A percentile compares a stretch with the other conserved stretches of the same genome.
Conservation (phyloP, 1,140 invertebrate genomes). For the Hesperophylax magnus region DNA sequence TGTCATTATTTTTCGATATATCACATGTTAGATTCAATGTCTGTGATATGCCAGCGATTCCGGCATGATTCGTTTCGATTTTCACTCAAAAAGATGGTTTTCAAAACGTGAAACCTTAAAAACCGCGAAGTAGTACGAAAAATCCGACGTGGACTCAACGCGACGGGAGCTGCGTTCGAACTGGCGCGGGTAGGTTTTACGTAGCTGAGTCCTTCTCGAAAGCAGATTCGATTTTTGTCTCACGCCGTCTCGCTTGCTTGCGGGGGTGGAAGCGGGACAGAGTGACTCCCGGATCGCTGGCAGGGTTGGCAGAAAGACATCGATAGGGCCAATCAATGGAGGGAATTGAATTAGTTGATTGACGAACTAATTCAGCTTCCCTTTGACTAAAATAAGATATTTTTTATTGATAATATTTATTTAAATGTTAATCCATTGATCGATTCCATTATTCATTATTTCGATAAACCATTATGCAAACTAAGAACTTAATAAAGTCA, state of each 20-base stretch:
- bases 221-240: slow-evolving; percentile 41
- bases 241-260: slow-evolving; percentile 27
- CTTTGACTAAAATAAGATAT: too few relatives aligned
- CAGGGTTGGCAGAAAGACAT: slow-evolving; percentile 10
- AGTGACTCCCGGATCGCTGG: slow-evolving; percentile 21
- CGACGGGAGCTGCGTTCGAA: background rate
- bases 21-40: background rate
- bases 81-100: slow-evolving; percentile 14
- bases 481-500: too few relatives aligned
- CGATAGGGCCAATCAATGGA: background rate
- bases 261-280: slow-evolving; percentile 8
- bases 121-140: background rate
- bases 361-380: too few relatives aligned
- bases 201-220: background rate
- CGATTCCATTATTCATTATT: too few relatives aligned
- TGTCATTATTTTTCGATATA: background rate
- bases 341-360: background rate
- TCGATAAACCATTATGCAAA: too few relatives aligned
- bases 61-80: background rate
- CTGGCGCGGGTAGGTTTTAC: slow-evolving; percentile 1
- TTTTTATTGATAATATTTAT: too few relatives aligned
- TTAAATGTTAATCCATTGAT: too few relatives aligned
- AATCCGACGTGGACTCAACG: background rate
- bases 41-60: background rate
- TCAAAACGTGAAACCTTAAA: background rate